phyloP scores from a whole-genome alignment of 2,888 invertebrate species.

The Eristalis pertinax region DNA sequence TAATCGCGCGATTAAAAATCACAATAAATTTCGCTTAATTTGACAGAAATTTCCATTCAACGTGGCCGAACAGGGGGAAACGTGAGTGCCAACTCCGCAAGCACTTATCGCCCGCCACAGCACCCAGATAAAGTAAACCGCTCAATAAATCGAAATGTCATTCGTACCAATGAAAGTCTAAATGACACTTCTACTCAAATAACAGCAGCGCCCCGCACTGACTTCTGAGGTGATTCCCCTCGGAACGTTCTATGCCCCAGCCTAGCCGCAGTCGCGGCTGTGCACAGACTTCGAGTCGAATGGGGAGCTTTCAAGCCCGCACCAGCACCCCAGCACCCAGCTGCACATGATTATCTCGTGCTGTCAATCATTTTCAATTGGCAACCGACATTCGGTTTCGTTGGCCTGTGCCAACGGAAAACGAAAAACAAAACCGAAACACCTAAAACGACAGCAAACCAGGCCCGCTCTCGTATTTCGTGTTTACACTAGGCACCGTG shows the following conservation, averaged over 20 bases:
- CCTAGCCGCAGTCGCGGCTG: not conserved
- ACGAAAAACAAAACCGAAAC: not conserved
- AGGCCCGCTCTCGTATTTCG: not conserved
- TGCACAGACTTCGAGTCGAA: not conserved
- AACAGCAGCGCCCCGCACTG: not conserved
- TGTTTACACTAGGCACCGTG: not conserved
- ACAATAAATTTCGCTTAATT: not conserved
- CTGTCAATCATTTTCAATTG: constrained; percentile 30
- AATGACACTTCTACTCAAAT: not conserved
- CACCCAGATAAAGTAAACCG: not conserved
- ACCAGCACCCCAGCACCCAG: not conserved
- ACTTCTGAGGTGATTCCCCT: not conserved
- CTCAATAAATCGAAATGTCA: not conserved
- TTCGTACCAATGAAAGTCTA: not conserved
- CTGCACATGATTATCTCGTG: constrained; percentile 40
- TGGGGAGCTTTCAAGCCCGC: constrained; percentile 17
- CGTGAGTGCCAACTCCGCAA: not conserved
- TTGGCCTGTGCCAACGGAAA: not conserved
- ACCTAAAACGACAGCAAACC: not conserved
- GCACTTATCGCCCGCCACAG: not conserved
- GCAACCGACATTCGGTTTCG: not conserved
- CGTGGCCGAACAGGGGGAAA: not conserved
- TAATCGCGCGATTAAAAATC: not conserved
- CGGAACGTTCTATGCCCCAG: not conserved
- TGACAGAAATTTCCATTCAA: not conserved